A percentile compares a stretch with the other conserved stretches of the same genome.
Evolutionary conservation across 2,113 vertebrate genomes (phyloP).

Genomic region (Notechis scutatus): DNA sequence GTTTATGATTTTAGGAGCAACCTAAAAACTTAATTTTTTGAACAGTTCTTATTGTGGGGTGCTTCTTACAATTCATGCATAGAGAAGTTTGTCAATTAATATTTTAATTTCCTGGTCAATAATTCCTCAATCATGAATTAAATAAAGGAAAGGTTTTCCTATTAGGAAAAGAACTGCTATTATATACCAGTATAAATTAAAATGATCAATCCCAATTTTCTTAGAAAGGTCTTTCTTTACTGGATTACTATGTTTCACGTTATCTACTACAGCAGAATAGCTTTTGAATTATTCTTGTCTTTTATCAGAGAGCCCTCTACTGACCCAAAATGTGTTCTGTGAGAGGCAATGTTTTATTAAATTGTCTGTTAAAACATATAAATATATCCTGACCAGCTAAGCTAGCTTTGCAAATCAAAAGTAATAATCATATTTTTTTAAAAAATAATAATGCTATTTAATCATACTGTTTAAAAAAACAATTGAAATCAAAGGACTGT

Average conservation of each 20-base stretch:
- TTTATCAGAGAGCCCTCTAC: slow-evolving; percentile 69
- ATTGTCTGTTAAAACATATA: slow-evolving; percentile 15
- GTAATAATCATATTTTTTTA: background rate
- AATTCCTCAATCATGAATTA: slow-evolving; percentile 30
- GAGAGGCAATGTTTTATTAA: background rate
- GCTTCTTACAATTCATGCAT: background rate
- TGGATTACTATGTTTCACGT: slow-evolving; percentile 47
- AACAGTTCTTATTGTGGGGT: background rate
- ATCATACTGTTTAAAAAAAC: background rate
- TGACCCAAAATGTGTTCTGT: slow-evolving; percentile 49
- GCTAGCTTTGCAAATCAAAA: background rate
- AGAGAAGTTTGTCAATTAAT: background rate
- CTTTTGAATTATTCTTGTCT: slow-evolving; percentile 6
- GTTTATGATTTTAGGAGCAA: background rate
- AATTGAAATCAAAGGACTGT: background rate
- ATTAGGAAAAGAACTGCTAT: slow-evolving; percentile 10
- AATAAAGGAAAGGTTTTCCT: slow-evolving; percentile 19
- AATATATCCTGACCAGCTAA: slow-evolving; percentile 26
- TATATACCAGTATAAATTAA: slow-evolving; percentile 19
- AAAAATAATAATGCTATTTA: background rate
- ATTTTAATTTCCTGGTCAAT: slow-evolving; percentile 28
- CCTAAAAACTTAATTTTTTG: background rate
- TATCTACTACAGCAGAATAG: background rate
- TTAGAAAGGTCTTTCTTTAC: slow-evolving; percentile 29
- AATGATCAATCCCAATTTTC: slow-evolving; percentile 6